phyloP scores from a whole-genome alignment of 1,140 invertebrate genomes.

The Calycopis cecrops region DNA sequence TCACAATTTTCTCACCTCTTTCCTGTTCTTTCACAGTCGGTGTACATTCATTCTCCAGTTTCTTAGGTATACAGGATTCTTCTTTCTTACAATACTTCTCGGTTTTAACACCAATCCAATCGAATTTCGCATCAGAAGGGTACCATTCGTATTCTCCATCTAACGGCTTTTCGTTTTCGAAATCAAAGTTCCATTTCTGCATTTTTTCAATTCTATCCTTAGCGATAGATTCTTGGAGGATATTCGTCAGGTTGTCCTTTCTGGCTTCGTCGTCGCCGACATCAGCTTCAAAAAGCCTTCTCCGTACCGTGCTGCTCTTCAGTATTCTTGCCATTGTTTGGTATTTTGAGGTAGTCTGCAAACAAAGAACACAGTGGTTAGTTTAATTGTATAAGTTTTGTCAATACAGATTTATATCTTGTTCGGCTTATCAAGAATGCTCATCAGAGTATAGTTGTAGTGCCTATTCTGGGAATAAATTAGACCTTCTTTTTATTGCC shows the following conservation, averaged over 20 bases:
- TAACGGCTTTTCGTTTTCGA: slow-evolving; percentile 42
- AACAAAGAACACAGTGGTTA: slow-evolving; percentile 20
- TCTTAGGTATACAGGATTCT: slow-evolving; percentile 27
- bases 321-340: slow-evolving; percentile 44
- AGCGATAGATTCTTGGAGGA: slow-evolving; percentile 37
- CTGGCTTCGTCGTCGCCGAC: slow-evolving; percentile 34
- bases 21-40: slow-evolving; percentile 32
- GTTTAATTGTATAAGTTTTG: too few species aligned
- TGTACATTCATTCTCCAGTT: slow-evolving; percentile 39
- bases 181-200: slow-evolving; percentile 52
- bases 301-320: slow-evolving; percentile 33
- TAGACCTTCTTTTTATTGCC: too few species aligned
- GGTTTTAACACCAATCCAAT: slow-evolving; percentile 34
- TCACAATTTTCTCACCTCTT: slow-evolving; percentile 28
- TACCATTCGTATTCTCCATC: slow-evolving; percentile 42
- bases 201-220: slow-evolving; percentile 33
- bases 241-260: slow-evolving; percentile 42
- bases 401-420: too few species aligned
- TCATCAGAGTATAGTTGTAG: too few species aligned
- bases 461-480: too few species aligned
- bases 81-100: slow-evolving; percentile 20
- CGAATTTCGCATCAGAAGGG: slow-evolving; percentile 13
- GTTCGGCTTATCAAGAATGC: too few species aligned
- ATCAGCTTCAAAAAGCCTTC: slow-evolving; percentile 39
- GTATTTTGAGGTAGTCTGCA: slow-evolving; percentile 41